Conservation (phyloP, 2,888 invertebrate species). For the Augochlorella aurata region DNA sequence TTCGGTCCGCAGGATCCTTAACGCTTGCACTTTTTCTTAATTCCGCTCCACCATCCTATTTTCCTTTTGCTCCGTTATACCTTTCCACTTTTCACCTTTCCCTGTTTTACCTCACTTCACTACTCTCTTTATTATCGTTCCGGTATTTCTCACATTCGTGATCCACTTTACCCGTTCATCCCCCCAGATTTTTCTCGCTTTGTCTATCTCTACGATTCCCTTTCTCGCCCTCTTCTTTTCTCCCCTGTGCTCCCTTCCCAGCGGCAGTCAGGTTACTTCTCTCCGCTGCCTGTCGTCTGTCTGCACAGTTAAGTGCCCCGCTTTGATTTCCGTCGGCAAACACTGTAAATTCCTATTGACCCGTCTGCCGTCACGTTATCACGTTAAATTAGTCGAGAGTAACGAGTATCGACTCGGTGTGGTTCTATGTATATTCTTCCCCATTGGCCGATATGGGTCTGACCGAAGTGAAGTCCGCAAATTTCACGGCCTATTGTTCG, state of each 20-base stretch:
- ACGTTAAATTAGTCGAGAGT: constrained; percentile 69
- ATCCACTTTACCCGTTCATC: constrained; percentile 38
- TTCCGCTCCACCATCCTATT: not conserved
- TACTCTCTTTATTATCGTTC: constrained; percentile 15
- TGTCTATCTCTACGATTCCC: constrained; percentile 36
- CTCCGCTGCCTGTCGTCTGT: constrained; percentile 72
- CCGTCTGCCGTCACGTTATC: constrained; percentile 68
- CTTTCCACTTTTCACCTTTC: not conserved
- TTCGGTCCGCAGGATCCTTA: not conserved
- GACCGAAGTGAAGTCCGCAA: not conserved
- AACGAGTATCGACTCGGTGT: constrained; percentile 65
- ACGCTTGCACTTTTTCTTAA: not conserved
- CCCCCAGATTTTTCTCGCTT: constrained; percentile 21
- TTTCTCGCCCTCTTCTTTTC: constrained; percentile 46
- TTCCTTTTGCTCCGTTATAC: not conserved
- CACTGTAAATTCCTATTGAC: constrained; percentile 76
- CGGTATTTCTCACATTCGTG: constrained; percentile 37
- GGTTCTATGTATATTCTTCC: constrained; percentile 36
- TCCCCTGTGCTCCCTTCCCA: constrained; percentile 35
- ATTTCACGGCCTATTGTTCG: not conserved
- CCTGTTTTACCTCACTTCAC: not conserved
- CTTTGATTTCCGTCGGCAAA: constrained; percentile 79
- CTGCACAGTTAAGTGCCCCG: constrained; percentile 75
- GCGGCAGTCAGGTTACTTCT: constrained; percentile 54
- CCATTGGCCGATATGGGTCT: constrained; percentile 24